Evolutionary conservation across 1,140 invertebrate species (phyloP).

Genomic region (Metaphire vulgaris): DNA sequence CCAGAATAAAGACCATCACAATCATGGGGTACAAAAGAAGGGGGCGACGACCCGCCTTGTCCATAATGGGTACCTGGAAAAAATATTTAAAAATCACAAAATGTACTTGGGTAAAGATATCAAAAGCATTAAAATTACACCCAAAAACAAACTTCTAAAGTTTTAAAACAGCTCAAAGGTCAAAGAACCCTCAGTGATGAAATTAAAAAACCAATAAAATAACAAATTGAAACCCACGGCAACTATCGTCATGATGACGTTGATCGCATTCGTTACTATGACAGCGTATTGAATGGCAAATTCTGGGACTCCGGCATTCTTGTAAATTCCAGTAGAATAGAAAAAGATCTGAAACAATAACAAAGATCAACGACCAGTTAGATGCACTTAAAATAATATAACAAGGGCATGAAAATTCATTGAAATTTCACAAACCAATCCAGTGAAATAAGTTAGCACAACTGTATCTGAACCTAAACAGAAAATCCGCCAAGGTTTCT

Average conservation of each 20-base stretch:
- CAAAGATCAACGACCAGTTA: too few species aligned
- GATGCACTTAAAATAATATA: too few species aligned
- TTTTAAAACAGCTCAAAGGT: not conserved
- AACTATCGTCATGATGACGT: constrained; percentile 80
- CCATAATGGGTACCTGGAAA: constrained; percentile 61
- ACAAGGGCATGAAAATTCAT: too few species aligned
- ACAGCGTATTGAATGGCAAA: constrained; percentile 68
- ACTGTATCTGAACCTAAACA: too few species aligned
- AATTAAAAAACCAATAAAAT: not conserved
- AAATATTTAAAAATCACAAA: not conserved
- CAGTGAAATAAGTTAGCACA: too few species aligned
- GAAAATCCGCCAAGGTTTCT: too few species aligned
- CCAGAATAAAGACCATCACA: constrained; percentile 78
- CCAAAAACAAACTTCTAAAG: not conserved
- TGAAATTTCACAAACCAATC: too few species aligned
- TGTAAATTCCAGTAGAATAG: constrained; percentile 76
- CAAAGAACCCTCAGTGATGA: not conserved
- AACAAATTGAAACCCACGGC: constrained; percentile 52
- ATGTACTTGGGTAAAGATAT: not conserved
- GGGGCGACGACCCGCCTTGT: constrained; percentile 69
- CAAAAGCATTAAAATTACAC: not conserved
- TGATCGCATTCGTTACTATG: constrained; percentile 74
- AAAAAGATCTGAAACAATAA: constrained; percentile 71
- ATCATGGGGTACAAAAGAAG: constrained; percentile 67
- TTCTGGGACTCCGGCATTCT: constrained; percentile 59